phyloP scores from a whole-genome alignment of 2,888 invertebrate genomes.

The Lasiommata megera region DNA sequence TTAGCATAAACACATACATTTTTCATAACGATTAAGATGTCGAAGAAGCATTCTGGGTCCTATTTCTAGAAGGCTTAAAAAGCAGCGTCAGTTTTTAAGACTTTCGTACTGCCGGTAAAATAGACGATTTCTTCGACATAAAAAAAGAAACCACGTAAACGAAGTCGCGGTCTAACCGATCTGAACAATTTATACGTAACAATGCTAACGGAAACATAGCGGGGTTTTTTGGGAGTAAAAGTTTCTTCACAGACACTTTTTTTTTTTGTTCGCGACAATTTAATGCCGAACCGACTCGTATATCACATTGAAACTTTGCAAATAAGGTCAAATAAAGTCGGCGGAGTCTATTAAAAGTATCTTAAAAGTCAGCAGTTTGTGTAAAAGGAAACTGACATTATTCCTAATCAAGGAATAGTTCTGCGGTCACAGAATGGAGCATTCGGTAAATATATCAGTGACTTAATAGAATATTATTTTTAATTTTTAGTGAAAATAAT shows the following conservation, averaged over 20 bases:
- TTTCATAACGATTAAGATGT: too few species aligned
- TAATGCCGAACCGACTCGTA: constrained; percentile 10
- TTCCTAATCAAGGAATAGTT: constrained; percentile 52
- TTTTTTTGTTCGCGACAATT: constrained; percentile 1
- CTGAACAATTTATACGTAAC: neutral
- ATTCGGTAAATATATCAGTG: neutral
- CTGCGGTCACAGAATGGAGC: neutral
- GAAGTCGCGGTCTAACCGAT: too few species aligned
- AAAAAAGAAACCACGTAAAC: too few species aligned
- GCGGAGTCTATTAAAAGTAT: constrained; percentile 20
- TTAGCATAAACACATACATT: too few species aligned
- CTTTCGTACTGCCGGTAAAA: too few species aligned
- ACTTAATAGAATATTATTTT: neutral
- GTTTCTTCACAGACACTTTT: neutral
- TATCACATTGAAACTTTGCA: constrained; percentile 22
- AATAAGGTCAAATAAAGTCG: constrained; percentile 28
- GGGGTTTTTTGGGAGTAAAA: neutral
- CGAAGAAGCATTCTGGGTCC: too few species aligned
- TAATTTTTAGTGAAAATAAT: too few species aligned
- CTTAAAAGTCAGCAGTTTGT: constrained; percentile 63
- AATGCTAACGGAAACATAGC: neutral
- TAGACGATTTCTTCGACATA: too few species aligned
- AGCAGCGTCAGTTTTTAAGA: too few species aligned
- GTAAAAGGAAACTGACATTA: constrained; percentile 59
- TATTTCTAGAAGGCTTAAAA: too few species aligned